Evolutionary conservation across 2,113 vertebrate species (phyloP), one percentile per base, ranked within the genome.

Genomic region (Notarius quadriscutis): DNA sequence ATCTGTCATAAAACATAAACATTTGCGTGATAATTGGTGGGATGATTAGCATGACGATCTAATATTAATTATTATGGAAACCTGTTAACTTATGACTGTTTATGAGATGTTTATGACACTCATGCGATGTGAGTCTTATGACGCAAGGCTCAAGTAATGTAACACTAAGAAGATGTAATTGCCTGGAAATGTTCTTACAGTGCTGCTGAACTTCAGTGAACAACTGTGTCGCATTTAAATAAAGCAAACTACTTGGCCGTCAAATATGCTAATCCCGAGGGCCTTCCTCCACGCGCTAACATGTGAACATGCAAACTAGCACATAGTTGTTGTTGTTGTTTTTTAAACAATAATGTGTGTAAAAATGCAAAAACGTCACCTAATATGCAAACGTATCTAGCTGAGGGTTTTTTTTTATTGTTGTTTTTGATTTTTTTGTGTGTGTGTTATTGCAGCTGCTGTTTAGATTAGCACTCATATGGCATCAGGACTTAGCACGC

Each of bases 391-490:
- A 85, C 83, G 48, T 67, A 77, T 86, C 80, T 67, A 65, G 69
- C 8, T 69, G 20, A 22, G 22, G 41, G 12, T 25, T 55, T 55
- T 18, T 58, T 8, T 6, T 30, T 20, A 1, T 8, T 78, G 11
- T 72, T 71, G 48, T 50, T 22, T 18, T 60, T 78, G 25, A 57
- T 87, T 80, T 84, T 62, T 41, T 18, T 71, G 20, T 82, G 18
- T 58, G 71, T 53, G 60, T 77, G 53, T 63, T 55, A 50, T 77
- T 75, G 58, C 58, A 20, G 20, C 74, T 79, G 87, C 34, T 78
- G 86, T 83, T 87, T 27, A 87, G 83, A 89, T 85, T 84, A 83
- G 79, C 62, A 55, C 41, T 67, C 62, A 12, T 82, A 69, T 67
- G 71, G 83, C 55, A 78, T 88, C 84, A 88, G 74, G 79, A 58